These are phyloP conservation scores for Neodiprion pinetum DNA, from an alignment of 1,140 invertebrate genomes.

Conservation along the genomic window DNA sequence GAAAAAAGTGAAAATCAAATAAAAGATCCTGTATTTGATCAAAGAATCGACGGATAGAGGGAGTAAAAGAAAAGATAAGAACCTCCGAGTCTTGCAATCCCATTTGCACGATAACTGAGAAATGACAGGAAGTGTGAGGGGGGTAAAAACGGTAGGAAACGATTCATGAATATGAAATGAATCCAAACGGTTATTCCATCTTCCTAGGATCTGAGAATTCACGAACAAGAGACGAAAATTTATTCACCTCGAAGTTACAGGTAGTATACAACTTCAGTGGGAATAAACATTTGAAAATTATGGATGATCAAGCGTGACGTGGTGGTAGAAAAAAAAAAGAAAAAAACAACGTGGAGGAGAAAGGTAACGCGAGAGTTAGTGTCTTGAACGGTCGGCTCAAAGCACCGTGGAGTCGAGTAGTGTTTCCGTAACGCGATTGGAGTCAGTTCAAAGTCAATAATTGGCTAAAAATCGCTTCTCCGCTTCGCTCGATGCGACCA, in stretches of 20 bases:
- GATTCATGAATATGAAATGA: too few relatives aligned
- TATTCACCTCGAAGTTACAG: not conserved
- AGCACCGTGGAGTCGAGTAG: not conserved
- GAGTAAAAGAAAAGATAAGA: too few relatives aligned
- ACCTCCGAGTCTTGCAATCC: too few relatives aligned
- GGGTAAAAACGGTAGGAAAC: too few relatives aligned
- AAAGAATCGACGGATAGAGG: too few relatives aligned
- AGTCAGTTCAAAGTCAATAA: slow-evolving; percentile 31
- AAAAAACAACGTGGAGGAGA: not conserved
- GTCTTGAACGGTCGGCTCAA: not conserved
- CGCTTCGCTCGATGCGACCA: slow-evolving; percentile 57
- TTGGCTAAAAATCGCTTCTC: slow-evolving; percentile 55
- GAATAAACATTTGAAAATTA: too few relatives aligned
- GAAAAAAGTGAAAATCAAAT: too few relatives aligned
- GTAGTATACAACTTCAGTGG: not conserved
- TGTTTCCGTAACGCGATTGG: slow-evolving; percentile 3
- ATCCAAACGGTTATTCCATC: too few relatives aligned
- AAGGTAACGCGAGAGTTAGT: not conserved
- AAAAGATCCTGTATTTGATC: too few relatives aligned
- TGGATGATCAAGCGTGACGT: not conserved
- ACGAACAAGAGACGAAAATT: not conserved
- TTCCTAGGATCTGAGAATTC: too few relatives aligned
- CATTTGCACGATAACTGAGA: too few relatives aligned
- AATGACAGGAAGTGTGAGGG: too few relatives aligned
- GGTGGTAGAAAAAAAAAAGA: not conserved